Evolutionary conservation across 2,888 invertebrate species (phyloP), one percentile per base, ranked within the genome.

Genomic region (Archips xylosteana): DNA sequence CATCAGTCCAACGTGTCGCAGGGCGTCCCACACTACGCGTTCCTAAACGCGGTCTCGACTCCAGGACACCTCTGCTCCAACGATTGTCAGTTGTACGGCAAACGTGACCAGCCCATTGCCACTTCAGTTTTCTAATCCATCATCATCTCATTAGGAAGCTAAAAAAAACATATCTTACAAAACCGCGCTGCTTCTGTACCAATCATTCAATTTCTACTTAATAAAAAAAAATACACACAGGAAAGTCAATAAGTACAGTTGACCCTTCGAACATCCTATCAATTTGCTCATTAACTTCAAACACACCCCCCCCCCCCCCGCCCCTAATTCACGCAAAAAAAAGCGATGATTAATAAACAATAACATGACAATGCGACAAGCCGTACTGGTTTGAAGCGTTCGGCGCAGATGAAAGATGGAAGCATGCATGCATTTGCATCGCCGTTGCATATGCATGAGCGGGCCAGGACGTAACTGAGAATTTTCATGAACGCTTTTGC

Each of bases 391-490:
- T 12, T 23, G 62, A 70, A 60, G 32, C 62, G 36, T 72, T 72
- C 54, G 62, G 61, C 67, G 71, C 67, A 63, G 68, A 73, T 73
- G 68, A 73, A 73, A 73, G 73, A 69, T 70, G 42, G 51, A 61
- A 34, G 63, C 73, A 63, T n/a, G 49, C 72, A 73, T 73, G 68
- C 73, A 73, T 68, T 68, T 73, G 72, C 67, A 72, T 36, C 47
- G 12, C 6, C 10, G n/a, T 6, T 73, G 73, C 57, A 73, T 73
- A 73, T 73, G 68, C 73, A 73, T 73, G 71, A n/a, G n/a, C 60
- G 32, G 32, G 47, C 36, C 49, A 23, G 65, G 51, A 15, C 12
- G 65, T 65, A 65, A 51, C 36, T 65, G 65, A 65, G 65, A 65
- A 65, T 65, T 65, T 65, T 51, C 65, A 65, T 65, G 51, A 65